Evolutionary conservation across 2,113 vertebrate genomes (phyloP).

Genomic region (Cephalopterus ornatus): DNA sequence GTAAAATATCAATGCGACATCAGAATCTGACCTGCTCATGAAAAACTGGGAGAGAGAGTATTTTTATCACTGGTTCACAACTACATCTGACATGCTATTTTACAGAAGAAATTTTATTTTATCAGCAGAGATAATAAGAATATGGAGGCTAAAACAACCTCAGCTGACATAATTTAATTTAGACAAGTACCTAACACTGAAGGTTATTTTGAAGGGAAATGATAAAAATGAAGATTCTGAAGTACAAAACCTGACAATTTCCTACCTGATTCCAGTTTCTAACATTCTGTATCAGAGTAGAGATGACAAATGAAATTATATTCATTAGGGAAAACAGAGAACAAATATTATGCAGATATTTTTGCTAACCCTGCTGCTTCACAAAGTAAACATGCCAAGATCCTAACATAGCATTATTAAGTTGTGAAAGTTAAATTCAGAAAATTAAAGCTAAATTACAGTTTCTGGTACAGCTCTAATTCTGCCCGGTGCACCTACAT

Average conservation of each 20-base stretch:
- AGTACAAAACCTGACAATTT: neutral
- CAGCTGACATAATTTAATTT: neutral
- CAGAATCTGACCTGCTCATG: neutral
- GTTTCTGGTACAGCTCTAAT: neutral
- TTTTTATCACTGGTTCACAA: neutral
- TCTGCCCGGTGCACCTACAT: neutral
- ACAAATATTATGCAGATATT: neutral
- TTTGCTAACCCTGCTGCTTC: neutral
- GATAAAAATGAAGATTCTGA: neutral
- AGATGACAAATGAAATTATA: neutral
- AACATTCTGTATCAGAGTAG: neutral
- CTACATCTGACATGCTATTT: neutral
- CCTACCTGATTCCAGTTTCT: neutral
- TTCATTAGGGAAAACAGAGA: neutral
- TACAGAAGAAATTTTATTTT: neutral
- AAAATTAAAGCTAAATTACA: neutral
- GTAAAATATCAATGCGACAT: neutral
- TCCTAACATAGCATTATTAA: neutral
- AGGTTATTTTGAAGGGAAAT: neutral
- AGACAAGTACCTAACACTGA: neutral
- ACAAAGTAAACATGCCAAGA: neutral
- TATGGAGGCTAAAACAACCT: neutral
- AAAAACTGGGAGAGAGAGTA: neutral
- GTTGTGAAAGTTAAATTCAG: neutral
- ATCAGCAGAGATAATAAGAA: neutral